Percentiles rank a stretch among this genome's conserved stretches.
phyloP scores from a whole-genome alignment of 2,797 vertebrate genomes.

The Melanogrammus aeglefinus region DNA sequence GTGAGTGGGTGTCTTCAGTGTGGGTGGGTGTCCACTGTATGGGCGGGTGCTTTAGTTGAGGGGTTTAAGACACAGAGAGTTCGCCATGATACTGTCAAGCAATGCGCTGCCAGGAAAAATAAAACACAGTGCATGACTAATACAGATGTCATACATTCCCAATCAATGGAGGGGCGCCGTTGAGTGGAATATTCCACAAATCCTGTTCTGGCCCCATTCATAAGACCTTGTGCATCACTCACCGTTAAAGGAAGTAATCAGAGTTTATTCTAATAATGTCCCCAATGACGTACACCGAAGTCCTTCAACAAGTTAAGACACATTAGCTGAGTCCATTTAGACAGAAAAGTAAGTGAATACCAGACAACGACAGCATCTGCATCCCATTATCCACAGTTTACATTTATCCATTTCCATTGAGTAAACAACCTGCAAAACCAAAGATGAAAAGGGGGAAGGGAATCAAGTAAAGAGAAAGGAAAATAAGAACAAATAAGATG shows the following conservation, averaged over 20 bases:
- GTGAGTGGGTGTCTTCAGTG: too few relatives aligned
- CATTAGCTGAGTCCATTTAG: background rate
- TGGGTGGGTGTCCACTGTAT: background rate
- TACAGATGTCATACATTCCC: slow-evolving; percentile 68
- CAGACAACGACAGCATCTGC: background rate
- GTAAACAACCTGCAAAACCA: slow-evolving; percentile 4
- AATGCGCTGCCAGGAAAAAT: slow-evolving; percentile 68
- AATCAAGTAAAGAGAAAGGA: background rate
- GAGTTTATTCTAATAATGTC: background rate
- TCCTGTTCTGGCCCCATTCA: slow-evolving; percentile 57
- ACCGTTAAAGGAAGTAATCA: slow-evolving; percentile 10
- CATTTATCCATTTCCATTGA: background rate
- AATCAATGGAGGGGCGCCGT: slow-evolving; percentile 63
- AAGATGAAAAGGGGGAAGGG: background rate
- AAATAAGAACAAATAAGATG: background rate
- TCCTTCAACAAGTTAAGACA: slow-evolving; percentile 3
- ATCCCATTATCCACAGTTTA: background rate
- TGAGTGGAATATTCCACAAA: slow-evolving; percentile 71
- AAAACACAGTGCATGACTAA: slow-evolving; percentile 70
- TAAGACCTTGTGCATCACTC: slow-evolving; percentile 45
- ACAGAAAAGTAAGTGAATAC: background rate
- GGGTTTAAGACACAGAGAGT: slow-evolving; percentile 45
- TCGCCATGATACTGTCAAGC: slow-evolving; percentile 51
- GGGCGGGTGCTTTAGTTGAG: slow-evolving; percentile 13
- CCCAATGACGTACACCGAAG: background rate